Evolutionary conservation across 2,888 invertebrate genomes (phyloP).

Genomic region (Lithophane ornitopus): DNA sequence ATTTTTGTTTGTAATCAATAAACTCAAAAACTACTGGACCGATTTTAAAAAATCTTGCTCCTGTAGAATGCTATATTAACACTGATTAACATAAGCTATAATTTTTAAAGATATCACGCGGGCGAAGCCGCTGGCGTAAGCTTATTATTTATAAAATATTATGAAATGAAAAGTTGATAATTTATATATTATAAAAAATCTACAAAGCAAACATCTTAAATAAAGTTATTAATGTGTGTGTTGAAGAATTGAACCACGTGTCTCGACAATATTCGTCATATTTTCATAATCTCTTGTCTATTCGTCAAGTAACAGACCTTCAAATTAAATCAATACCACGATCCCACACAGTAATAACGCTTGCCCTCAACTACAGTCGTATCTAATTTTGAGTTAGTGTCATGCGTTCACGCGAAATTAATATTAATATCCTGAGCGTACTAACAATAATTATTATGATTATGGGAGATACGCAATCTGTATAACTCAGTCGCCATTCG

Average conservation of each 20-base stretch:
- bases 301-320: not conserved
- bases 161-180: not conserved
- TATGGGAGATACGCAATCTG: constrained; percentile 48
- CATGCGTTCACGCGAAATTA: constrained; percentile 56
- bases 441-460: constrained; percentile 56
- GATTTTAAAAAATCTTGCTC: no score
- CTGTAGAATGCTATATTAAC: no score
- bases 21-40: no score
- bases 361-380: constrained; percentile 29
- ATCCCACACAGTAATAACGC: constrained; percentile 18
- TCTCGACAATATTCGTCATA: no score
- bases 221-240: not conserved
- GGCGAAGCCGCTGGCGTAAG: no score
- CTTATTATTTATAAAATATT: not conserved
- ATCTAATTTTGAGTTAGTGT: constrained; percentile 61
- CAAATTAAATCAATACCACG: constrained; percentile 24
- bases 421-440: constrained; percentile 59
- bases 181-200: not conserved
- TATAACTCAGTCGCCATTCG: constrained; percentile 44
- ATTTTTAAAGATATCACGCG: no score
- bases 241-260: not conserved
- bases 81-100: no score
- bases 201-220: not conserved
- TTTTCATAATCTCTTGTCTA: not conserved
- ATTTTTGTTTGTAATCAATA: not conserved